phyloP scores from a whole-genome alignment of 1,140 invertebrate species.

The Oedothorax gibbosus region DNA sequence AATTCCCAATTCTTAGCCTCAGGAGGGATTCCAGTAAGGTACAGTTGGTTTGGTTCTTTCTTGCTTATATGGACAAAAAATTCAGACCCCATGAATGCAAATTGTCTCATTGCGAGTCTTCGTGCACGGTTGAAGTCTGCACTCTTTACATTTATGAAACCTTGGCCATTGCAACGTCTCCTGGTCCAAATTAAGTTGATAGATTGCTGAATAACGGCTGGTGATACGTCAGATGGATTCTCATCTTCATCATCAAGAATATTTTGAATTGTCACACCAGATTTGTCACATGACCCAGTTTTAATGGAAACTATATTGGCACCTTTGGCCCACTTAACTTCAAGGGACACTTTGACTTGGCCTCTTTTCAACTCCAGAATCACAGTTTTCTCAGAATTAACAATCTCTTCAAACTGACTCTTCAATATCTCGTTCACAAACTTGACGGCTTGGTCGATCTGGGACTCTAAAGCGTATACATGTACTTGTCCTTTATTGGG shows the following conservation, averaged over 20 bases:
- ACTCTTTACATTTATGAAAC: background rate
- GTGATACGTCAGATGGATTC: background rate
- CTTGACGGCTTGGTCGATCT: constrained; percentile 3
- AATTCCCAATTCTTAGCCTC: constrained; percentile 15
- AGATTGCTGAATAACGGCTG: constrained; percentile 10
- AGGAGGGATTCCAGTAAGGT: constrained; percentile 6
- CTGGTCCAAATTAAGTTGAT: constrained; percentile 43
- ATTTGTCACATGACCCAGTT: background rate
- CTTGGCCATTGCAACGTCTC: constrained; percentile 23
- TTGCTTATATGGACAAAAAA: constrained; percentile 14
- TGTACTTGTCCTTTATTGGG: constrained; percentile 27
- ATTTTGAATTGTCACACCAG: background rate
- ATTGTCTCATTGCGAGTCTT: background rate
- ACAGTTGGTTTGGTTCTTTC: constrained; percentile 19
- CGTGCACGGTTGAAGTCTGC: constrained; percentile 14
- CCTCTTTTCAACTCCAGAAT: constrained; percentile 34
- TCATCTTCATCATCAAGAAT: constrained; percentile 7
- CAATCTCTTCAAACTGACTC: constrained; percentile 21
- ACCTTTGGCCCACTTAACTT: constrained; percentile 30
- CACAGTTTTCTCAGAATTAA: constrained; percentile 28
- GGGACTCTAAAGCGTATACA: constrained; percentile 24
- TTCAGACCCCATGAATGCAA: background rate
- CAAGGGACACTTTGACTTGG: constrained; percentile 27
- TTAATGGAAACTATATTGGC: constrained; percentile 11
- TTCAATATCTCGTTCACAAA: constrained; percentile 27